These are phyloP conservation scores for Trichogramma pretiosum DNA, from an alignment of 1,140 invertebrate species.

Conservation along the genomic window DNA sequence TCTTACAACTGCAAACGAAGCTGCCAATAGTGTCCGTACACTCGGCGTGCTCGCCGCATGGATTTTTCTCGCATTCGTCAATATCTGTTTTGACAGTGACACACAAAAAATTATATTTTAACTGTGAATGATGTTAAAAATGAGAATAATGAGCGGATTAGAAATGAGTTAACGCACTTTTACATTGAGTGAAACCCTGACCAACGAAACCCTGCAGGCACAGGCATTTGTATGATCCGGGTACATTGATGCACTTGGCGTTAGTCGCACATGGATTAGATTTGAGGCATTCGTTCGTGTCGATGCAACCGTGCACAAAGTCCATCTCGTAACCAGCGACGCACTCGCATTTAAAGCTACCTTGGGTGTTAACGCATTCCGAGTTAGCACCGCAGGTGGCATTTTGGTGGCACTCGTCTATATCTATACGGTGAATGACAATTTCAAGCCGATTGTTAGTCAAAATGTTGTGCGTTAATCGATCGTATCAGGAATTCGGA, in stretches of 20 bases:
- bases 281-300: slow-evolving; percentile 48
- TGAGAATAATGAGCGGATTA: too few relatives aligned
- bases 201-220: slow-evolving; percentile 66
- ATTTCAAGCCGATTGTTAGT: not conserved
- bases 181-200: slow-evolving; percentile 58
- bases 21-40: slow-evolving; percentile 82
- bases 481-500: too few relatives aligned
- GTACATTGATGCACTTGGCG: slow-evolving; percentile 65
- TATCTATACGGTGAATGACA: slow-evolving; percentile 37
- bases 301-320: slow-evolving; percentile 40
- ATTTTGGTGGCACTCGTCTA: slow-evolving; percentile 51
- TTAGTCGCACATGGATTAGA: slow-evolving; percentile 58
- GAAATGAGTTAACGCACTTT: slow-evolving; percentile 84
- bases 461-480: not conserved
- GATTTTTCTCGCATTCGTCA: slow-evolving; percentile 78
- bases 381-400: slow-evolving; percentile 48
- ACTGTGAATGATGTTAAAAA: too few relatives aligned
- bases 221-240: slow-evolving; percentile 64
- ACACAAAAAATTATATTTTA: too few relatives aligned
- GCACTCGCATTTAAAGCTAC: slow-evolving; percentile 50
- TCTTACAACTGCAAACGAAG: slow-evolving; percentile 72
- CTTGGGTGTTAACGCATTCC: slow-evolving; percentile 47
- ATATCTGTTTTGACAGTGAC: too few relatives aligned
- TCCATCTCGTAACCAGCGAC: slow-evolving; percentile 40
- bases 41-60: slow-evolving; percentile 74